A percentile compares a stretch with the other conserved stretches of the same genome.
Conservation (phyloP, 2,888 invertebrate species). For the Ochropleura plecta region DNA sequence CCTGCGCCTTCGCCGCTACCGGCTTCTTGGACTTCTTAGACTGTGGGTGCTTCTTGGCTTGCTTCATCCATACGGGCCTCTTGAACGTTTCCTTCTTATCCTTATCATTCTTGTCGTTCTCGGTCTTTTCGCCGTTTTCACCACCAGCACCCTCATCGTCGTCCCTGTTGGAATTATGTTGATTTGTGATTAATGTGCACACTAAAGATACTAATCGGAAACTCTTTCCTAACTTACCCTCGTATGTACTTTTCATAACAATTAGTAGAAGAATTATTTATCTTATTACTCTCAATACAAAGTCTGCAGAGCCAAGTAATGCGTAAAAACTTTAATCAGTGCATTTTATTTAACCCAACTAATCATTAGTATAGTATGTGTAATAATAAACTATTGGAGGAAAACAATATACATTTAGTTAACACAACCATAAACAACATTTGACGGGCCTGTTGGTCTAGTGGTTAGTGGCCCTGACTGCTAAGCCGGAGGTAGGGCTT, state of each 20-base stretch:
- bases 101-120: constrained; percentile 83
- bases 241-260: neutral
- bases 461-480: no score
- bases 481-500: no score
- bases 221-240: neutral
- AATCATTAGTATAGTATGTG: neutral
- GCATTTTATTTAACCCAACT: neutral
- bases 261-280: neutral
- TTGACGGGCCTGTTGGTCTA: no score
- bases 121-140: constrained; percentile 86
- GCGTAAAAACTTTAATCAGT: neutral
- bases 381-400: neutral
- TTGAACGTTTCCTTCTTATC: constrained; percentile 91
- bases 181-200: neutral
- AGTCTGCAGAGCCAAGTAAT: neutral
- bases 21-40: constrained; percentile 77
- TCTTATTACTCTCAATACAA: neutral
- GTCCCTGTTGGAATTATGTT: constrained; percentile 80
- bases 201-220: neutral
- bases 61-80: constrained; percentile 90
- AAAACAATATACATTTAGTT: constrained; percentile 8
- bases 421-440: neutral
- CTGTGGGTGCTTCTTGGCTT: constrained; percentile 78
- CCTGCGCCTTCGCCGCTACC: constrained; percentile 73
- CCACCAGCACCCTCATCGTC: constrained; percentile 89